These are phyloP conservation scores for Euproctis similis DNA, from an alignment of 2,888 invertebrate species.

Conservation along the genomic window DNA sequence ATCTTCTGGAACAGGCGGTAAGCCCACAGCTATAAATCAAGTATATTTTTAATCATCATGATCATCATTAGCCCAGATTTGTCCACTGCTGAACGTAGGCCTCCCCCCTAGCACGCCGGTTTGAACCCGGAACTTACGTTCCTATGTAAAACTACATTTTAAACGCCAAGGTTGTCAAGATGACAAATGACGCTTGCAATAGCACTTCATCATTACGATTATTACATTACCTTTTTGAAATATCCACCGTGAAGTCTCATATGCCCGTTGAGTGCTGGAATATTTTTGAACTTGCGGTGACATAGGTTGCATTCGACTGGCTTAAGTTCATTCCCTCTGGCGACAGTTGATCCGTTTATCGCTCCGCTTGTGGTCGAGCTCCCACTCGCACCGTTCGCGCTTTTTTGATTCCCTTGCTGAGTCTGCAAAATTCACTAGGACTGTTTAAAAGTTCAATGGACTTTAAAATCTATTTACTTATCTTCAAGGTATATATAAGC, in stretches of 20 bases:
- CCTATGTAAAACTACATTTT: no score
- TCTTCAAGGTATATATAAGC: conserved; percentile 63
- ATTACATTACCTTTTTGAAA: conserved; percentile 86
- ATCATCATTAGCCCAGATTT: no score
- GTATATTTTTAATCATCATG: no score
- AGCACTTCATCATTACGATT: no score
- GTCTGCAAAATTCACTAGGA: conserved; percentile 58
- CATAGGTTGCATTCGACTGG: conserved; percentile 97
- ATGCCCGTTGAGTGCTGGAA: conserved; percentile 97
- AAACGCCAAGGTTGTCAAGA: no score
- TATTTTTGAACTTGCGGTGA: conserved; percentile 96
- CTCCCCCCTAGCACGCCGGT: no score
- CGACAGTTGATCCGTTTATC: conserved; percentile 30
- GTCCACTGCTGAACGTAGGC: no score
- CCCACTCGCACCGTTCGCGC: conserved; percentile 35
- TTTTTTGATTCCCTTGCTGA: conserved; percentile 58
- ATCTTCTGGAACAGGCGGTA: no score
- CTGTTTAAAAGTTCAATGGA: conserved; percentile 63
- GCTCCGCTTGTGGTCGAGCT: conserved; percentile 40
- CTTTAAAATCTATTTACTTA: conserved; percentile 64
- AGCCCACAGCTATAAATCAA: no score
- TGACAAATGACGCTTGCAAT: no score
- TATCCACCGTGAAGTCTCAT: conserved; percentile 98
- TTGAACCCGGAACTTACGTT: no score
- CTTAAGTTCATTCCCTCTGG: conserved; percentile 79